Conservation (phyloP, 2,113 vertebrate species). For the Toxostoma redivivum region DNA sequence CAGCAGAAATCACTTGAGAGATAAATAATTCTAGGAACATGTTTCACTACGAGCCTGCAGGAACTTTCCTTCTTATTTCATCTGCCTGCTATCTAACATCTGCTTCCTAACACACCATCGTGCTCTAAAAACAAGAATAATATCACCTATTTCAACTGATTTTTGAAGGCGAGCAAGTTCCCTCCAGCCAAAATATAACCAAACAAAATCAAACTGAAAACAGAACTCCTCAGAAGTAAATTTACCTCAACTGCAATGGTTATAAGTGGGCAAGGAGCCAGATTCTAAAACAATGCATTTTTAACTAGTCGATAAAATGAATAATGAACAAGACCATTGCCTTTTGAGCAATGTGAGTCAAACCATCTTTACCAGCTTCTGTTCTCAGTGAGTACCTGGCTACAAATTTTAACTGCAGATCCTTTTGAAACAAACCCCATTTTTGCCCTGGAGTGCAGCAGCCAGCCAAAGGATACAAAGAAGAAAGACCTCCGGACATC, state of each 20-base stretch:
- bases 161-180: background rate
- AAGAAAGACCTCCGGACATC: constrained; percentile 92
- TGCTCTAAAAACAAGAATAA: background rate
- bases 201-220: background rate
- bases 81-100: background rate
- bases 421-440: background rate
- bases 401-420: background rate
- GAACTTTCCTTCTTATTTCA: background rate
- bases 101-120: background rate
- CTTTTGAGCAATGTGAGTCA: background rate
- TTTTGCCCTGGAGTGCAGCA: background rate
- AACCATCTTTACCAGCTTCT: background rate
- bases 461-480: constrained; percentile 86
- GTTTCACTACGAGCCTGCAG: background rate
- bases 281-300: background rate
- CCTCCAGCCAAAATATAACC: background rate
- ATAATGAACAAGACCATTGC: background rate
- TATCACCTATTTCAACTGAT: background rate
- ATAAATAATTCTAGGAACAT: background rate
- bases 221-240: background rate
- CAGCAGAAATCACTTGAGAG: background rate
- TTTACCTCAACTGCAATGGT: background rate
- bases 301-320: background rate
- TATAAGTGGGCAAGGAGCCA: background rate
- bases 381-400: background rate